A percentile compares a stretch with the other conserved stretches of the same genome.
Conservation (phyloP, 2,888 invertebrate genomes). For the Athripsodes cinereus region DNA sequence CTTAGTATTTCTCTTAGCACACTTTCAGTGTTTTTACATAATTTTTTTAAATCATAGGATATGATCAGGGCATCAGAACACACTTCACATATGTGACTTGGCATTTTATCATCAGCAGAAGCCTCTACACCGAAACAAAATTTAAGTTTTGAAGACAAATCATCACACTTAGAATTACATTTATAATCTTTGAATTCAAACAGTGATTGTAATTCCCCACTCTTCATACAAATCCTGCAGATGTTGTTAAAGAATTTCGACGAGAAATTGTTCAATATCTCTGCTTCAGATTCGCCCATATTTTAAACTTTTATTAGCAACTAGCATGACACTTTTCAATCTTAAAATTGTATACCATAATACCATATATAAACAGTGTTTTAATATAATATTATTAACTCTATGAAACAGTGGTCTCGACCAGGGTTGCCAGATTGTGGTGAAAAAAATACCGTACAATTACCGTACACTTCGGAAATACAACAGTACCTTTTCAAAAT, state of each 20-base stretch:
- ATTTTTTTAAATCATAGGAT: background rate
- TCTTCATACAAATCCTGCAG: conserved; percentile 10
- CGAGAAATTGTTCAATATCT: no score
- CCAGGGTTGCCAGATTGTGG: no score
- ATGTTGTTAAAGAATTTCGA: conserved; percentile 5
- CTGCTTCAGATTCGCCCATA: no score
- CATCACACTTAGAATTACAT: background rate
- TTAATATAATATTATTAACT: no score
- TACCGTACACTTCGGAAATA: no score
- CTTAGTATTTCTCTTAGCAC: background rate
- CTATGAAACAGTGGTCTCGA: no score
- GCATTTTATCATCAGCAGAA: background rate
- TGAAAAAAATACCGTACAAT: no score
- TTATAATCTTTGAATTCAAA: conserved; percentile 1
- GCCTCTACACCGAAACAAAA: background rate
- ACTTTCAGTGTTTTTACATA: background rate
- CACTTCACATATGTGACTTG: background rate
- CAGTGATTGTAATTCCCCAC: conserved; percentile 7
- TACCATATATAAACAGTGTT: no score
- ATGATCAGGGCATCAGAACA: background rate
- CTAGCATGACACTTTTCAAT: no score
- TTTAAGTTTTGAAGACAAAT: background rate
- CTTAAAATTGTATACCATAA: no score
- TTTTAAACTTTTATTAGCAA: no score
- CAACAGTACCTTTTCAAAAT: no score